Percentiles rank a stretch among this genome's conserved stretches.
Conservation (phyloP, 1,140 invertebrate genomes). For the Psilanteris sp. region DNA sequence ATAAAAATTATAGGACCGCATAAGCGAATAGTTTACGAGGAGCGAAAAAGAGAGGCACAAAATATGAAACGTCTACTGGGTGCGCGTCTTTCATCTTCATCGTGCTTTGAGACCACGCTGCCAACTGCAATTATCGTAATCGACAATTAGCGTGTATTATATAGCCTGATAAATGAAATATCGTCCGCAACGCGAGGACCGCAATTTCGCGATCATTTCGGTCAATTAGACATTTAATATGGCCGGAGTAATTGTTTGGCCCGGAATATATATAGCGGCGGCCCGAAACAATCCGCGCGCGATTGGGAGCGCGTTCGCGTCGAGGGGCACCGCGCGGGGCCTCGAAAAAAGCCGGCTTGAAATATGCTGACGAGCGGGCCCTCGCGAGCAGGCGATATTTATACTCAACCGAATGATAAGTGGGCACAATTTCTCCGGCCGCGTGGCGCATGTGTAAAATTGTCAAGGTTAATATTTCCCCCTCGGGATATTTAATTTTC, state of each 20-base stretch:
- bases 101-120: slow-evolving; percentile 56
- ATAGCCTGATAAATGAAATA: slow-evolving; percentile 59
- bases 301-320: no score
- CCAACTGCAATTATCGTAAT: slow-evolving; percentile 65
- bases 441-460: slow-evolving; percentile 24
- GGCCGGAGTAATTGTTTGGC: slow-evolving; percentile 15
- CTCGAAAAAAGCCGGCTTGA: no score
- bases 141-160: slow-evolving; percentile 63
- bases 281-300: no score
- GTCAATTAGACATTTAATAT: slow-evolving; percentile 50
- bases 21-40: slow-evolving; percentile 80
- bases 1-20: slow-evolving; percentile 78
- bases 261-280: no score
- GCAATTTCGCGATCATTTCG: slow-evolving; percentile 44
- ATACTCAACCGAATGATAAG: slow-evolving; percentile 10
- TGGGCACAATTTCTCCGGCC: slow-evolving; percentile 14
- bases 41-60: slow-evolving; percentile 77
- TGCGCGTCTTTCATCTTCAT: slow-evolving; percentile 64
- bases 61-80: slow-evolving; percentile 66
- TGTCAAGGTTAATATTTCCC: slow-evolving; percentile 46
- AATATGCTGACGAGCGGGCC: no score
- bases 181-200: slow-evolving; percentile 42
- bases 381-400: no score
- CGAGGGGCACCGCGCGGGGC: no score
- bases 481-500: slow-evolving; percentile 53